Base-by-base conservation (phyloP, 2,797 vertebrate genomes). In the Micromesistius poutassou region DNA sequence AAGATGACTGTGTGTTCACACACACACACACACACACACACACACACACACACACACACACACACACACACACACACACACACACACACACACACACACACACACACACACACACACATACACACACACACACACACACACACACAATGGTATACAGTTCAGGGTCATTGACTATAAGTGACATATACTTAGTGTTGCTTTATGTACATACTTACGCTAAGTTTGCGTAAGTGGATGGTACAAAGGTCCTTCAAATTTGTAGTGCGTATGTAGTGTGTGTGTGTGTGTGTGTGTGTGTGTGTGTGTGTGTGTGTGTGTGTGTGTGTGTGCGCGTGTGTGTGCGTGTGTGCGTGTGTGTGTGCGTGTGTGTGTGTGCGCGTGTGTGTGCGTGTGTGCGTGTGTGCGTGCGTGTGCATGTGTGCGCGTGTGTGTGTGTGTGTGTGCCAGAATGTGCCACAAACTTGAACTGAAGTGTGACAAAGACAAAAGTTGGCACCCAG, bases 371-470 rank as follows among this genome's bases (percentile, higher is more conserved):
- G 50, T n/a, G 50, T 55, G 50, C n/a, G 22, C 7, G 50, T n/a
- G 50, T 62, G 50, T 62, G n/a, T n/a, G n/a, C n/a, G 46, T 55
- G 68, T 13, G 68, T 71, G 68, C 30, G 68, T 71, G 68, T 30
- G 68, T 71, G 68, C 28, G 16, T 68, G 62, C 28, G 62, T 68
- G 62, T 68, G 62, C 28, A n/a, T 68, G 16, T 68, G 62, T 68
- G 62, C 12, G 30, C 30, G 68, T 70, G 46, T 30, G 25, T 28
- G 28, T 70, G 68, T 70, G 28, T 30, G 10, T 2, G 46, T 55
- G 46, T 22, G 6, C 19, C 19, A 55, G 46, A 55, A 55, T 55
- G 46, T 55, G 46, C 13, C 46, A 55, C 5, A 62, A 19, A 55
- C 22, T n/a, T 62, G 0, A 62, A n/a, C 55, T 62, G 22, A 62